Base-by-base conservation (phyloP, 2,113 vertebrate genomes). In the Spheniscus mendiculus region DNA sequence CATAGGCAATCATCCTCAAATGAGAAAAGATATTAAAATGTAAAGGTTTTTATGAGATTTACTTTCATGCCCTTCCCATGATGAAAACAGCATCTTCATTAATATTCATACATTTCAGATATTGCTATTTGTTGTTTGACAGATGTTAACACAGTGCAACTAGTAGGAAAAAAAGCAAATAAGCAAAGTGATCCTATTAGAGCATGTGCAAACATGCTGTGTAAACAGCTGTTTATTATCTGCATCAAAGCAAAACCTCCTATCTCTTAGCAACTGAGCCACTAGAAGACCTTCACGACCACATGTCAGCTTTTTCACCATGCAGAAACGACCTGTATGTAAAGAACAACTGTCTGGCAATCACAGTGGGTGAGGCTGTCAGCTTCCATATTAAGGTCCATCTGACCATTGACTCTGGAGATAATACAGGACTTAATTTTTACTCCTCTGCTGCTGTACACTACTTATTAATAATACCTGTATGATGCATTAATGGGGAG, bases 151-250 rank as follows among this genome's bases (percentile, higher is more conserved):
- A 65, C 42, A 61, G 38, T 65, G 34, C 34, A 89, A 71, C 69
- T 65, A 69, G 47, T 50, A 92, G 53, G 17, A 22, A 69, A 93
- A 93, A 88, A 8, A 12, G 4, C 42, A 96, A 84, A 94, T 65
- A 87, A 87, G n/a, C 56, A 69, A 95, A 95, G 40, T 50, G 69
- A 91, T 93, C 56, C 65, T 93, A 87, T 61, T 94, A 94, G 62
- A 85, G 20, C 38, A 74, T 76, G 65, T 72, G 69, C 56, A 95
- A 93, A 87, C 83, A 89, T 70, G 80, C 72, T 92, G 88, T 78
- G 89, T 79, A 96, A 95, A 94, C 89, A 97, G 77, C 62, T 96
- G 91, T 92, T 96, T 96, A 82, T 95, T 94, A 84, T 79, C 69
- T 89, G 22, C 70, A 76, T 89, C 87, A 94, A 89, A 92, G 61